phyloP scores from a whole-genome alignment of 2,888 invertebrate genomes.

The Nymphalis urticae region DNA sequence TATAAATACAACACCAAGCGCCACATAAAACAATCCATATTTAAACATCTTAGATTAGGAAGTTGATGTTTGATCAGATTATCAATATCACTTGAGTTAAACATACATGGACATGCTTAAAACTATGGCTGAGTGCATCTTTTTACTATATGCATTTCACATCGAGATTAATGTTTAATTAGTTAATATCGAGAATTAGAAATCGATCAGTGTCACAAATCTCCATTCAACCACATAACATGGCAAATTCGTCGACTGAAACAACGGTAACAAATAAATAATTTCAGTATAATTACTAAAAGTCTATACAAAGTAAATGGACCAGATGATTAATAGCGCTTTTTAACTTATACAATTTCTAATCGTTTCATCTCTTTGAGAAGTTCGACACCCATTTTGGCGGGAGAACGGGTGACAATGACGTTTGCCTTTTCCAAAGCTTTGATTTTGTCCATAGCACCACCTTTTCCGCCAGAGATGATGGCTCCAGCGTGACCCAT shows the following conservation, averaged over 20 bases:
- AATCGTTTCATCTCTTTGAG: constrained; percentile 94
- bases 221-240: constrained; percentile 27
- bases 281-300: constrained; percentile 65
- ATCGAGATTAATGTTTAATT: constrained; percentile 23
- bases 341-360: constrained; percentile 79
- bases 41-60: constrained; percentile 42
- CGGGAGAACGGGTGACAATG: constrained; percentile 96
- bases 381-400: constrained; percentile 96
- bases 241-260: constrained; percentile 17
- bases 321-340: constrained; percentile 46
- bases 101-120: constrained; percentile 38
- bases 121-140: constrained; percentile 51
- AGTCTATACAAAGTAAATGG: constrained; percentile 63
- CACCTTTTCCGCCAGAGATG: constrained; percentile 99
- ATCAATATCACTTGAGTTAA: constrained; percentile 48
- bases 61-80: constrained; percentile 50
- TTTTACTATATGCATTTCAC: constrained; percentile 51
- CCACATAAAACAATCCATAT: constrained; percentile 28
- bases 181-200: constrained; percentile 2
- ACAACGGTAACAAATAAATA: constrained; percentile 65
- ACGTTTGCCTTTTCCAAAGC: constrained; percentile 97
- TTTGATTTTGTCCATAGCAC: constrained; percentile 98
- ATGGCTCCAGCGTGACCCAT: constrained; percentile 99
- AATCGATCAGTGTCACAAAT: constrained; percentile 47
- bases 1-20: constrained; percentile 31